Evolutionary conservation across 2,888 invertebrate species (phyloP), one percentile per base, ranked within the genome.

Genomic region (Nasonia oneida): DNA sequence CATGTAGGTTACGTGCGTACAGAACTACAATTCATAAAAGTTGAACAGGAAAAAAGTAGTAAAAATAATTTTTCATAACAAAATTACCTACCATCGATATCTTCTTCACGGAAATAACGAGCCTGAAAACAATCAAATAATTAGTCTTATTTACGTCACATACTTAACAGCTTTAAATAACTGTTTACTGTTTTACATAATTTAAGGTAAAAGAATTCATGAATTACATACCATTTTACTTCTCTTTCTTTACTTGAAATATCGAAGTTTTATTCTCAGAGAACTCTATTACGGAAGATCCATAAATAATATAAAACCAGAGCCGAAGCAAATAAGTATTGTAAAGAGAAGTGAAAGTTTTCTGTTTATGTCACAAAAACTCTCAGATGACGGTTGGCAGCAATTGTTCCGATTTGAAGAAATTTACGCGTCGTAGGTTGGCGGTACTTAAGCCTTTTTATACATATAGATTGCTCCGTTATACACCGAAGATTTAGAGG

Each of bases 21-120:
- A 47, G 12, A 50, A 73, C 6, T 29, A 23, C 39, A 71, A 70
- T 61, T 85, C 42, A 50, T 14, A 23, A 70, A 37, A 12, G 57
- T 12, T n/a, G 33, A 37, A n/a, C 42, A 50, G 3, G 23, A n/a
- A 3, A 73, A 39, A 67, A 71, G 15, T 77, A 81, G 29, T 12
- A 47, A 83, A 37, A 23, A 18, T 71, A 71, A 5, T 78, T 81
- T 77, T 87, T 75, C 42, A 47, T 47, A 53, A 73, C 74, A 73
- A 84, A 18, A 81, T 53, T 76, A 94, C 95, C 94, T 94, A 98
- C 98, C 98, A 94, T 98, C 98, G 89, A 98, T 98, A 91, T 98
- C 98, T 93, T 98, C 97, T 94, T 98, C 98, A 91, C 97, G 97
- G 93, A 98, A 98, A 94, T 97, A 98, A 87, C 98, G 96, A 42